phyloP scores from a whole-genome alignment of 2,113 vertebrate genomes.

The Dasyurus viverrinus region DNA sequence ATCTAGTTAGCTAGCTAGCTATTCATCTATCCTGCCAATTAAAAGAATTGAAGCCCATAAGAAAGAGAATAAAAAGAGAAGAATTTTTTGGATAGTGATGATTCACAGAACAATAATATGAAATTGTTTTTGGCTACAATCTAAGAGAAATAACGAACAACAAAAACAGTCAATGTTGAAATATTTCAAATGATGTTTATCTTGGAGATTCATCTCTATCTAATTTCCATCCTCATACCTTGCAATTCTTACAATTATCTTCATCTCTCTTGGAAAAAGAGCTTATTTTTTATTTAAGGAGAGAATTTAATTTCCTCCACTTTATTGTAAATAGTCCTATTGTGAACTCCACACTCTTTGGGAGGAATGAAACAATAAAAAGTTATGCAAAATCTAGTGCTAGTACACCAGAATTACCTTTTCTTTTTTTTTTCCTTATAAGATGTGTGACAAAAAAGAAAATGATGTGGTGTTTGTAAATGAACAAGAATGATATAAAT shows the following conservation, averaged over 20 bases:
- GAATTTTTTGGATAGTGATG: fast-evolving
- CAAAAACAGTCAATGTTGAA: slow-evolving; percentile 59
- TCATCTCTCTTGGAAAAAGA: background rate
- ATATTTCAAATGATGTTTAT: slow-evolving; percentile 60
- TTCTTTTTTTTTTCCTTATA: slow-evolving; percentile 29
- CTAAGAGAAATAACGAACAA: slow-evolving; percentile 54
- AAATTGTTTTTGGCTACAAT: slow-evolving; percentile 21
- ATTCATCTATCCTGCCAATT: background rate
- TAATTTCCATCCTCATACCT: background rate
- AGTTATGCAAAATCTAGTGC: background rate
- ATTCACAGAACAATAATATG: background rate
- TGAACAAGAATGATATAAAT: background rate
- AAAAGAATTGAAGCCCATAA: background rate
- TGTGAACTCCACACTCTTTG: slow-evolving; percentile 34
- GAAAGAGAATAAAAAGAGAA: background rate
- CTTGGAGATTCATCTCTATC: slow-evolving; percentile 2
- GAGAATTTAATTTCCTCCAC: slow-evolving; percentile 58
- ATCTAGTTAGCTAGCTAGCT: too few species aligned
- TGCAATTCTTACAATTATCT: background rate
- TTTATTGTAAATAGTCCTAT: slow-evolving; percentile 28
- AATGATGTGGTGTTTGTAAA: background rate
- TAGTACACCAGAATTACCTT: background rate
- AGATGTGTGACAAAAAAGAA: background rate
- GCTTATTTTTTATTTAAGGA: slow-evolving; percentile 46
- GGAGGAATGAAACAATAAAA: background rate